phyloP scores from a whole-genome alignment of 2,888 invertebrate species.

The Nomada flava region DNA sequence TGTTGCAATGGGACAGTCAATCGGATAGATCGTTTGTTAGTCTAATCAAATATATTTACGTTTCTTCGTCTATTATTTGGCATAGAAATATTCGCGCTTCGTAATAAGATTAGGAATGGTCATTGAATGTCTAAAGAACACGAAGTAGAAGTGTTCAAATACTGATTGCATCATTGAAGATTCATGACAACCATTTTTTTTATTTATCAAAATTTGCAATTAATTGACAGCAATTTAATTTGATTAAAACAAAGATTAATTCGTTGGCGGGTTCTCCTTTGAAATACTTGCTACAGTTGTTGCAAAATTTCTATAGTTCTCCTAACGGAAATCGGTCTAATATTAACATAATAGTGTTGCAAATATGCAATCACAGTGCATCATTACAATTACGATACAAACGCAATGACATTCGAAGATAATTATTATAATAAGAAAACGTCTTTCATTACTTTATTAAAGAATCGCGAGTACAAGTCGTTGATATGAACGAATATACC shows the following conservation, averaged over 20 bases:
- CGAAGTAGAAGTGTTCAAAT: conserved; percentile 8
- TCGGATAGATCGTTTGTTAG: conserved; percentile 51
- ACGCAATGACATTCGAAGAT: conserved; percentile 64
- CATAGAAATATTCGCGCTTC: conserved; percentile 37
- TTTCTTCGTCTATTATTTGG: conserved; percentile 50
- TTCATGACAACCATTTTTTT: too few relatives aligned
- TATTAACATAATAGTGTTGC: conserved; percentile 37
- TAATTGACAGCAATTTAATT: too few relatives aligned
- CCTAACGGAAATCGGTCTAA: conserved; percentile 54
- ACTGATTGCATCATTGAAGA: conserved; percentile 27
- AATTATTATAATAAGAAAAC: conserved; percentile 77
- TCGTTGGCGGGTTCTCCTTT: conserved; percentile 33
- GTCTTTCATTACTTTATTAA: conserved; percentile 82
- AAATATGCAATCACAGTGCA: conserved; percentile 48
- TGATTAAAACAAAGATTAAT: neutral
- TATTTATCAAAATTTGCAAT: too few relatives aligned
- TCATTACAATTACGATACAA: conserved; percentile 45
- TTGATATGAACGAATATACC: conserved; percentile 63
- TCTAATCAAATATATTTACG: conserved; percentile 54
- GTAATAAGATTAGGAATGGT: conserved; percentile 18
- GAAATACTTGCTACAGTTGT: conserved; percentile 34
- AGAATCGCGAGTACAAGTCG: conserved; percentile 77
- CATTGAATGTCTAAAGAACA: neutral
- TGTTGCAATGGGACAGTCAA: neutral
- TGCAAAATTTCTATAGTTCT: conserved; percentile 36